Percentiles rank a stretch among this genome's conserved stretches.
These are phyloP conservation scores for Caerostris extrusa DNA, from an alignment of 1,140 invertebrate genomes.

Conservation along the genomic window DNA sequence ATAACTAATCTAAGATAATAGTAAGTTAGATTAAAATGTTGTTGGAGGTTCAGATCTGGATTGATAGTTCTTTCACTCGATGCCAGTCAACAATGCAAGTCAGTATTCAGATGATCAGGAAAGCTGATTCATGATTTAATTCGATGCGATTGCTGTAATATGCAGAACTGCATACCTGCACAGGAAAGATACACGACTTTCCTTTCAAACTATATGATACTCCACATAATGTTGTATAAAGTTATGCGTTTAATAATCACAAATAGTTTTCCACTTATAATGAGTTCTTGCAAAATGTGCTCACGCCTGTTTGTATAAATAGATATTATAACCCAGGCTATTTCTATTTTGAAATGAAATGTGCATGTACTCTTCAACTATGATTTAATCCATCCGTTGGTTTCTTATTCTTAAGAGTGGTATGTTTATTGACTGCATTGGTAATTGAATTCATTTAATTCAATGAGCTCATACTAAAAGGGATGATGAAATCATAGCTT, in stretches of 20 bases:
- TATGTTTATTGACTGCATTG: constrained; percentile 19
- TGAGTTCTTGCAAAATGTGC: background rate
- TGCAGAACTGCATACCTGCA: background rate
- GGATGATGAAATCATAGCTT: constrained; percentile 13
- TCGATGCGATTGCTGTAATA: background rate
- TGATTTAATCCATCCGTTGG: constrained; percentile 16
- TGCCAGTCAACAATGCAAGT: background rate
- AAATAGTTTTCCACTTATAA: background rate
- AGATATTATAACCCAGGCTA: background rate
- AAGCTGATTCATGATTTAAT: background rate
- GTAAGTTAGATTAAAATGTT: background rate
- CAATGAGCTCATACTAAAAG: background rate
- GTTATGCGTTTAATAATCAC: background rate
- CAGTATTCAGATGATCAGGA: background rate
- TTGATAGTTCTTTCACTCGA: too few species aligned
- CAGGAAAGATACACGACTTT: constrained; percentile 6
- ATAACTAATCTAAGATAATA: background rate
- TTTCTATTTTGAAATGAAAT: constrained; percentile 11
- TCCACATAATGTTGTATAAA: background rate
- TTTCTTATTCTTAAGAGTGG: background rate
- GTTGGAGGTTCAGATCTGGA: background rate
- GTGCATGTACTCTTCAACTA: constrained; percentile 26
- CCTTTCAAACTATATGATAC: constrained; percentile 7
- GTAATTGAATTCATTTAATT: background rate
- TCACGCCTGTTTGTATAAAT: background rate